Evolutionary conservation across 2,888 invertebrate species (phyloP).

Genomic region (Noctua janthe): DNA sequence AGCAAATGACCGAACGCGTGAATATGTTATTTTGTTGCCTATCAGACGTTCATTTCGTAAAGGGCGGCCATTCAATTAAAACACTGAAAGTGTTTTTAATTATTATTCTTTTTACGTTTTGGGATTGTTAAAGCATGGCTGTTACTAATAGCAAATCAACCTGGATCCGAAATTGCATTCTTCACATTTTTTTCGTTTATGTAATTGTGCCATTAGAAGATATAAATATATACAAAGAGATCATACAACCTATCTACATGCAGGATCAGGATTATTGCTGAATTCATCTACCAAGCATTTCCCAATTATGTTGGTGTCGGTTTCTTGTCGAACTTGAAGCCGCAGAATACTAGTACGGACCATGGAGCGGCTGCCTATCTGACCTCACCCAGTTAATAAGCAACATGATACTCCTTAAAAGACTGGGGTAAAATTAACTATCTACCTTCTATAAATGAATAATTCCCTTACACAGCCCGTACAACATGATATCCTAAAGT

Average conservation of each 20-base stretch:
- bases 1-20: conserved; percentile 21
- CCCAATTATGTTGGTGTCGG: not conserved
- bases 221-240: not conserved
- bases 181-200: not conserved
- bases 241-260: not conserved
- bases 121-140: not conserved
- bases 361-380: not conserved
- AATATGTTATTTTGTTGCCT: not conserved
- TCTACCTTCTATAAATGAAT: conserved; percentile 25
- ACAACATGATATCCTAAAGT: conserved; percentile 63
- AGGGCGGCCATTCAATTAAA: not conserved
- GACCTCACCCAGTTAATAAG: not conserved
- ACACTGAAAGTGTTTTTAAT: not conserved
- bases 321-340: not conserved
- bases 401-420: not conserved
- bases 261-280: too few species aligned
- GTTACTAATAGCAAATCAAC: not conserved
- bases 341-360: not conserved
- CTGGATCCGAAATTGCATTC: not conserved
- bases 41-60: not conserved
- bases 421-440: conserved; percentile 18
- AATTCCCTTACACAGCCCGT: conserved; percentile 33
- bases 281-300: not conserved
- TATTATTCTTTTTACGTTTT: not conserved
- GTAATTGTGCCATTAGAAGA: not conserved